Evolutionary conservation across 2,113 vertebrate species (phyloP).

Genomic region (Microcebus ravelobensis): DNA sequence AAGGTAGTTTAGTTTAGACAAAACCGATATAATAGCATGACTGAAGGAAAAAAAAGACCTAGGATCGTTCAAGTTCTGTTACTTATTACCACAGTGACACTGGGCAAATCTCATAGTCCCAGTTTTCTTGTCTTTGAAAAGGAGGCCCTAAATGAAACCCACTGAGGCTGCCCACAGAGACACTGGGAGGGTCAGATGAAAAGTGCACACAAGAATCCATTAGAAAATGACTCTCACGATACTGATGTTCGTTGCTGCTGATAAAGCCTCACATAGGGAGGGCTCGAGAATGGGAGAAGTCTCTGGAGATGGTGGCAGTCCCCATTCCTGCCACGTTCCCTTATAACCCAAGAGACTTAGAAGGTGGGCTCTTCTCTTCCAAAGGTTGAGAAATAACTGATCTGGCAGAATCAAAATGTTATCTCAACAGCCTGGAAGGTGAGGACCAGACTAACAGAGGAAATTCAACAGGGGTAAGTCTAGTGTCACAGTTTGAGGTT

Average conservation of each 20-base stretch:
- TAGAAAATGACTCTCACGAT: background rate
- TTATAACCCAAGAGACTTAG: background rate
- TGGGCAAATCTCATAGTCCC: background rate
- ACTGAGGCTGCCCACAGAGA: background rate
- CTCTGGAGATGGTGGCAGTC: background rate
- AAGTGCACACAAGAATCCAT: background rate
- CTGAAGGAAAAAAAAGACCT: background rate
- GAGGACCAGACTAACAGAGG: background rate
- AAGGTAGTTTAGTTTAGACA: background rate
- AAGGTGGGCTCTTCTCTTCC: background rate
- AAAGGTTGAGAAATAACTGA: background rate
- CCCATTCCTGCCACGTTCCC: background rate
- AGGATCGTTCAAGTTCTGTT: background rate
- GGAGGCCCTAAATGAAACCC: background rate
- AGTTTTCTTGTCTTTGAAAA: background rate
- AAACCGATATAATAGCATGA: background rate
- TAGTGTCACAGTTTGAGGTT: rapidly evolving
- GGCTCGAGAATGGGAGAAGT: background rate
- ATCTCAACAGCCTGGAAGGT: background rate
- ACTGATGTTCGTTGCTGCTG: background rate
- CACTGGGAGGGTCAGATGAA: background rate
- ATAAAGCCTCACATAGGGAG: background rate
- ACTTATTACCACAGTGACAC: background rate
- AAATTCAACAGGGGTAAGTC: background rate
- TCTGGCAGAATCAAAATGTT: background rate